Evolutionary conservation across 1,140 invertebrate species (phyloP).

Genomic region (Dreissena rostriformis): DNA sequence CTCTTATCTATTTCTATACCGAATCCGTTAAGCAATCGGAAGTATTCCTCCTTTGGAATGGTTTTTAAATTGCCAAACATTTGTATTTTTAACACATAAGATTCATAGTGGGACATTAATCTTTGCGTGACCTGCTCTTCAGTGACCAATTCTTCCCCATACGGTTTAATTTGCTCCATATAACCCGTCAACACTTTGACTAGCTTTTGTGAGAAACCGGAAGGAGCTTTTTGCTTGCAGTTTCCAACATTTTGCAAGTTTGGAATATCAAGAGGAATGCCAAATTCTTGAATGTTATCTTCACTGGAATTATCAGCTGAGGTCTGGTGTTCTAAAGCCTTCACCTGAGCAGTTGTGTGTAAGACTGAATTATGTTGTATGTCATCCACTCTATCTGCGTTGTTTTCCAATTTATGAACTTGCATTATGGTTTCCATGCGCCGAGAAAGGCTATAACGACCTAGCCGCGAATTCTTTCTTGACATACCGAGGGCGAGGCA

Average conservation of each 20-base stretch:
- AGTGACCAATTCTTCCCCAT: constrained; percentile 14
- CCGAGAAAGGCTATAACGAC: constrained; percentile 28
- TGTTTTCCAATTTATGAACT: constrained; percentile 45
- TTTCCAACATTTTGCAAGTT: not conserved
- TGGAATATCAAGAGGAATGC: not conserved
- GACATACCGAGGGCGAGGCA: constrained; percentile 42
- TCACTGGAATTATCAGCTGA: not conserved
- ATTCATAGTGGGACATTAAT: constrained; percentile 27
- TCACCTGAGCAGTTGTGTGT: not conserved
- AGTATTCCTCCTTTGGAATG: constrained; percentile 42
- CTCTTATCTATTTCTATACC: constrained; percentile 44
- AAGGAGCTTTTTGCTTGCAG: constrained; percentile 13
- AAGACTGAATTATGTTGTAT: not conserved
- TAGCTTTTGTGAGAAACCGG: constrained; percentile 33
- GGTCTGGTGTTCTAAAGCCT: too few species aligned
- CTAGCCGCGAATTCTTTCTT: constrained; percentile 36
- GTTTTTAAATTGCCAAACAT: constrained; percentile 37
- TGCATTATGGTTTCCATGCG: constrained; percentile 45
- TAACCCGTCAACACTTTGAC: constrained; percentile 16
- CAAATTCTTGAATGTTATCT: not conserved
- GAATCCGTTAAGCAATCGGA: constrained; percentile 15
- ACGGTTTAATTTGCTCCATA: constrained; percentile 45
- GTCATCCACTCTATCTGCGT: not conserved
- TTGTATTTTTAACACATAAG: constrained; percentile 28
- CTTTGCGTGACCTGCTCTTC: constrained; percentile 18